These are phyloP conservation scores for Turnix velox DNA, from an alignment of 2,113 vertebrate genomes.

Conservation along the genomic window DNA sequence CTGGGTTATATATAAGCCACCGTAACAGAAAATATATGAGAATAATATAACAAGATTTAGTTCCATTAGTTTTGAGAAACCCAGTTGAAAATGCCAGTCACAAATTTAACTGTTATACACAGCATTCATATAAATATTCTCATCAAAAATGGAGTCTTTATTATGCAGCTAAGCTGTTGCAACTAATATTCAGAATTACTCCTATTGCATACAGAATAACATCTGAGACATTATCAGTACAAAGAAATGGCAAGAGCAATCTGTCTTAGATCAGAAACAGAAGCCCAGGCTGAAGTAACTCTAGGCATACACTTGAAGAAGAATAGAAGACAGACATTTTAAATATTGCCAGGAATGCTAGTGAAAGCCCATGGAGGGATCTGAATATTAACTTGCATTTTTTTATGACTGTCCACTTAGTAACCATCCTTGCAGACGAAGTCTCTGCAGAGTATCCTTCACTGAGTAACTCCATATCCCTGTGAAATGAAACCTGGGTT, in stretches of 20 bases:
- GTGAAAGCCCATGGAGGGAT: neutral
- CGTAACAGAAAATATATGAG: neutral
- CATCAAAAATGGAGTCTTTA: neutral
- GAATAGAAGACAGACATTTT: neutral
- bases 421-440: neutral
- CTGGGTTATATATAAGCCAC: neutral
- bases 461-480: neutral
- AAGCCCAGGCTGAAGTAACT: neutral
- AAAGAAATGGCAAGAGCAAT: neutral
- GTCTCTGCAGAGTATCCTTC: neutral
- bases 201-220: neutral
- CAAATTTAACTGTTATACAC: neutral
- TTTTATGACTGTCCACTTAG: neutral
- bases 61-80: neutral
- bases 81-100: neutral
- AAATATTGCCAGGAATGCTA: neutral
- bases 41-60: neutral
- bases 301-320: neutral
- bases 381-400: neutral
- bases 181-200: neutral
- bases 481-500: neutral
- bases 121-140: neutral
- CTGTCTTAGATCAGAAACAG: neutral
- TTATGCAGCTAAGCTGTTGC: neutral
- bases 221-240: neutral